phyloP scores from a whole-genome alignment of 1,140 invertebrate species.

The Callitettix versicolor region DNA sequence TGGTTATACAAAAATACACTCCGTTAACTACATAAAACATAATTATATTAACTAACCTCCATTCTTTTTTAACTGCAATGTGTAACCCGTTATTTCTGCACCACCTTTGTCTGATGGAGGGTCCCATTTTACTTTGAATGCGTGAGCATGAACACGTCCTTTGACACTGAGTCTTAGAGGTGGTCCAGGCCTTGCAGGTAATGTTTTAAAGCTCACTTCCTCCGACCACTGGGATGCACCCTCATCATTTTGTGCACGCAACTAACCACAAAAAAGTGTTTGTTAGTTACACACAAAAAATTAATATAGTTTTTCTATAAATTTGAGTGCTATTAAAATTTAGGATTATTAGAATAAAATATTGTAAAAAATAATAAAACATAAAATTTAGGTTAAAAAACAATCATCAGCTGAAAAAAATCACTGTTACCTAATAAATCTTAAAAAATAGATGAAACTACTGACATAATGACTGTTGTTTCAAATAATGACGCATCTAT shows the following conservation, averaged over 20 bases:
- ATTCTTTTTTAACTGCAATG: conserved; percentile 40
- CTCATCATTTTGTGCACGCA: conserved; percentile 68
- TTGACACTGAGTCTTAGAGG: conserved; percentile 64
- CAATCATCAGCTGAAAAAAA: no score
- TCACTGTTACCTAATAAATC: no score
- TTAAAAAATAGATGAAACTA: no score
- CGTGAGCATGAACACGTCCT: conserved; percentile 65
- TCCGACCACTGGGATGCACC: conserved; percentile 73
- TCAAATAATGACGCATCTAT: no score
- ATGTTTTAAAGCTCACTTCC: conserved; percentile 59
- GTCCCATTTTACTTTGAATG: conserved; percentile 70
- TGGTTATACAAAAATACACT: no score
- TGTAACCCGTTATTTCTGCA: conserved; percentile 60
- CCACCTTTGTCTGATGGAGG: conserved; percentile 68
- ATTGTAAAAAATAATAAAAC: not conserved
- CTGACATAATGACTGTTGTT: no score
- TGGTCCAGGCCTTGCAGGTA: conserved; percentile 59
- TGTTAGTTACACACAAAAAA: no score
- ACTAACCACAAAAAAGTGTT: conserved; percentile 33
- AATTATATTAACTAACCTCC: conserved; percentile 27
- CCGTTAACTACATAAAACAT: no score
- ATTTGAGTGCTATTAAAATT: not conserved
- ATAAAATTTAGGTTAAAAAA: no score
- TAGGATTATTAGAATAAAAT: not conserved
- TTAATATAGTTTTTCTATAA: not conserved